phyloP scores from a whole-genome alignment of 2,797 vertebrate species.

The Tenualosa ilisha region DNA sequence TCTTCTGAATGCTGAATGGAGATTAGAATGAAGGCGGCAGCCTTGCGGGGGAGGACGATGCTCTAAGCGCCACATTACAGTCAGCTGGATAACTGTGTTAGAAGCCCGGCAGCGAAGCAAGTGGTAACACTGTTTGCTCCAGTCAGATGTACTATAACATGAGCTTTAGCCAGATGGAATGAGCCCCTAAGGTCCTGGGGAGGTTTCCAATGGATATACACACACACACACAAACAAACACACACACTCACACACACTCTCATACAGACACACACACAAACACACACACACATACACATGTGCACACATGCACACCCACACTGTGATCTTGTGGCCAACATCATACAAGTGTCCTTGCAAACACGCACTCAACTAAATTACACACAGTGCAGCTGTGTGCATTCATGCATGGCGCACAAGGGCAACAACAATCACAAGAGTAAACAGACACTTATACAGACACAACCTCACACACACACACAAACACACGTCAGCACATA shows the following conservation, averaged over 20 bases:
- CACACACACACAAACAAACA: background rate
- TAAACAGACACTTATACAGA: background rate
- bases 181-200: background rate
- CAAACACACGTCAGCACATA: background rate
- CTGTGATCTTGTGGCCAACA: constrained; percentile 5
- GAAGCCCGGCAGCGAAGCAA: background rate
- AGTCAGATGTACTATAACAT: background rate
- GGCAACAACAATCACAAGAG: constrained; percentile 1
- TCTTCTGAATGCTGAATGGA: background rate
- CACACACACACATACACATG: background rate
- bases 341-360: constrained; percentile 20
- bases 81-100: background rate
- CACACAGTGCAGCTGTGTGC: constrained; percentile 17
- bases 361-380: constrained; percentile 24
- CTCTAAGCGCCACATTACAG: background rate
- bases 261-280: background rate
- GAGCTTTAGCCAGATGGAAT: constrained; percentile 12
- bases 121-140: background rate
- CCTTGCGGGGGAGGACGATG: background rate
- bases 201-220: background rate
- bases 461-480: background rate
- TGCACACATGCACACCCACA: background rate
- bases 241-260: background rate
- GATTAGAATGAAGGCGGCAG: background rate
- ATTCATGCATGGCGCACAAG: background rate